Evolutionary conservation across 2,888 invertebrate species (phyloP), one percentile per base, ranked within the genome.

Genomic region (Diadromus collaris): DNA sequence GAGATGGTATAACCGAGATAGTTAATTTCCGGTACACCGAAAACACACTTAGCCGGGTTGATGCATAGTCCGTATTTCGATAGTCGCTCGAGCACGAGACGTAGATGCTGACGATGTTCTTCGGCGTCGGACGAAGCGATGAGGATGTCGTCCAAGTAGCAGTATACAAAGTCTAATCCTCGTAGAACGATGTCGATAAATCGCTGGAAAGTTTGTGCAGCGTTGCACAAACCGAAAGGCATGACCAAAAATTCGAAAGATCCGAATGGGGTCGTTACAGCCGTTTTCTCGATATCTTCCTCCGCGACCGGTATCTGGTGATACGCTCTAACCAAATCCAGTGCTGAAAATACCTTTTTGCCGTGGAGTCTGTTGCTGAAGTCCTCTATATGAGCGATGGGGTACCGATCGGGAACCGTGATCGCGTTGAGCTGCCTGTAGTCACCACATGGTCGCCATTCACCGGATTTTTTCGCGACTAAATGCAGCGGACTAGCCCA

Each of bases 401-500:
- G 86, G 65, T 88, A 87, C 2, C 84, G 34, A 70, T 88, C 88
- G 0, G 86, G 85, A 0, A 83, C 58, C 0, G 87, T 89, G 3
- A 70, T 56, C 0, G 81, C 79, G 68, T 88, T 88, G 0, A 88
- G 77, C 19, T 38, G n/a, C 0, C 87, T 54, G 56, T 85, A 88
- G 60, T 86, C 86, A 9, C 84, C 84, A 67, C 84, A 86, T 0
- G 80, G 78, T 6, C 83, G 58, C 74, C 71, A 80, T 0, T 34
- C 58, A 2, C 71, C 74, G 21, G 60, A 34, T 19, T 80, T 82
- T 67, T 86, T 89, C 16, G 64, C 69, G 13, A 83, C 86, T 56
- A 87, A 63, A 72, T 87, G 88, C 0, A 91, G 76, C 2, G 89
- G 91, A 34, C 87, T 89, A 0, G 91, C 85, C 90, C 90, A 91